Evolutionary conservation across 2,888 invertebrate genomes (phyloP).

Genomic region (Drosophila meridionalis): DNA sequence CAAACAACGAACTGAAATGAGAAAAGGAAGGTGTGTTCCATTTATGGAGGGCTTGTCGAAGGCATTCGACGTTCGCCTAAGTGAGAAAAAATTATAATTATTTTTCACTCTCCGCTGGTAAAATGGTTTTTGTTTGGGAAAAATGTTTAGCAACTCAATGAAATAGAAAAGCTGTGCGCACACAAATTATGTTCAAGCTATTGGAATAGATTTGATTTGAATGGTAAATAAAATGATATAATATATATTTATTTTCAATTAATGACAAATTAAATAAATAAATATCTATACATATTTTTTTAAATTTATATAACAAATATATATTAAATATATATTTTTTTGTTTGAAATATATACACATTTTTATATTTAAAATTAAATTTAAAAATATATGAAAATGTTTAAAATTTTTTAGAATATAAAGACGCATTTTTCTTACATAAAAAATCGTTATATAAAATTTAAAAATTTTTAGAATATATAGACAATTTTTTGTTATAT

Average conservation of each 20-base stretch:
- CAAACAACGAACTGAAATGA: conserved; percentile 28
- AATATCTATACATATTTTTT: neutral
- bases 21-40: conserved; percentile 42
- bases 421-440: too few relatives aligned
- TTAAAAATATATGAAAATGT: too few relatives aligned
- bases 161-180: neutral
- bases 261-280: neutral
- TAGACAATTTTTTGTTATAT: too few relatives aligned
- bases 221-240: neutral
- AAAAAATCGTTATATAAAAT: too few relatives aligned
- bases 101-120: neutral
- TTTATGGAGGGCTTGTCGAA: conserved; percentile 37
- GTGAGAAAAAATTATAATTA: conserved; percentile 32
- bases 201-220: neutral
- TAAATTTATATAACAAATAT: neutral
- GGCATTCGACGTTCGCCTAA: conserved; percentile 12
- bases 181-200: neutral
- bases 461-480: too few relatives aligned
- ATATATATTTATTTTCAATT: neutral
- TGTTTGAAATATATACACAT: too few relatives aligned
- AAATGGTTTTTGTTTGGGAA: neutral
- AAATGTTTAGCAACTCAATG: neutral
- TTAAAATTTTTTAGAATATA: too few relatives aligned
- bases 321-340: neutral
- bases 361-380: too few relatives aligned